These are phyloP conservation scores for Noctuana brunneofusca DNA, from an alignment of 2,888 invertebrate species.

Conservation along the genomic window DNA sequence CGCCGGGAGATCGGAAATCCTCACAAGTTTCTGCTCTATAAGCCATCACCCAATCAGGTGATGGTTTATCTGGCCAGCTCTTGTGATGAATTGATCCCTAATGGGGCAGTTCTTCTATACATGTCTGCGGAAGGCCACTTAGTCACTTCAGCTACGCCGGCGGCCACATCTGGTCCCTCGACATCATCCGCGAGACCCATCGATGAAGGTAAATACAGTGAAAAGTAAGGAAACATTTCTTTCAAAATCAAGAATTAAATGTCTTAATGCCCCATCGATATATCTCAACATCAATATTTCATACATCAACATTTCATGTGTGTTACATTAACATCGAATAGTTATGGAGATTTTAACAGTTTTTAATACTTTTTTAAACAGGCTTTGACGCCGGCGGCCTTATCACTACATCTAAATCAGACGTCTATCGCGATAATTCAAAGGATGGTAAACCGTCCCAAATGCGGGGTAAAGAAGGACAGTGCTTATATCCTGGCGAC, in stretches of 20 bases:
- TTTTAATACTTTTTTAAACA: background rate
- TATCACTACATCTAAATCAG: constrained; percentile 92
- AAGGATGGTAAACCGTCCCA: constrained; percentile 30
- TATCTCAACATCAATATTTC: no score
- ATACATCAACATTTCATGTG: no score
- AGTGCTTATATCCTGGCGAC: constrained; percentile 96
- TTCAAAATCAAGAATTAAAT: background rate
- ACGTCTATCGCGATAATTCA: constrained; percentile 77
- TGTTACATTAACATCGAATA: no score
- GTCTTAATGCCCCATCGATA: background rate
- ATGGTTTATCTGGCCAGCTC: constrained; percentile 96
- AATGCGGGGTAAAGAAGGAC: constrained; percentile 83
- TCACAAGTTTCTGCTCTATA: constrained; percentile 97
- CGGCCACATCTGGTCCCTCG: constrained; percentile 3
- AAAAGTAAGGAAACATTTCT: no score
- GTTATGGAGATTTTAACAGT: no score
- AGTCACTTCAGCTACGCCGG: background rate
- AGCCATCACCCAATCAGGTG: constrained; percentile 96
- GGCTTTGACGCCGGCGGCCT: constrained; percentile 91
- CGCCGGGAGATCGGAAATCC: constrained; percentile 84
- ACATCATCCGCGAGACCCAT: constrained; percentile 17
- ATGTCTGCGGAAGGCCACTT: constrained; percentile 93
- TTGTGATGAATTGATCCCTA: constrained; percentile 95
- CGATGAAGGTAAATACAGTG: constrained; percentile 7
- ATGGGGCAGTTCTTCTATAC: constrained; percentile 95